Base-by-base conservation (phyloP, 2,888 invertebrate species). In the Aspidiotus rigidus region DNA sequence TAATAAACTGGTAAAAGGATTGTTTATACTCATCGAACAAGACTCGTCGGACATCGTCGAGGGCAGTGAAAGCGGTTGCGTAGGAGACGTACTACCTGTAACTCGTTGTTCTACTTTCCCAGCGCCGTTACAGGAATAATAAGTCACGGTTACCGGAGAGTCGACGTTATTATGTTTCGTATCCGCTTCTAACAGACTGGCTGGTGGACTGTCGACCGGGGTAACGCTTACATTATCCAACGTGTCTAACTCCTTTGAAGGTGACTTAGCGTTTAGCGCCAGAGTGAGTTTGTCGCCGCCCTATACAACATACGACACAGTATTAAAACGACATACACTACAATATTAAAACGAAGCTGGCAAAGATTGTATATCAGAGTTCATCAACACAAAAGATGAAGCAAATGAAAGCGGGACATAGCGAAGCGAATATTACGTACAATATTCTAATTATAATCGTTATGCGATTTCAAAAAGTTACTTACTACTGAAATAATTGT, bases 401-500 rank as follows among this genome's bases (percentile, higher is more conserved):
- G n/a, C 49, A 49, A 49, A 11, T 11, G 8, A 11, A 56, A 60
- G 59, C 17, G 49, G 62, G 17, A 49, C 41, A 71, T 62, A 42
- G 71, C 62, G 60, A 63, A 54, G 17, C 16, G 62, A 70, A 71
- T 41, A 72, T 71, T 71, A 71, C 63, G 71, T 70, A 62, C 60
- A 16, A 64, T 10, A 57, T 67, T 62, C 49, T 28, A 28, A 28
- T 28, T 28, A 28, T 5, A 28, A 28, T 28, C 28, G 28, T 28
- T 28, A 28, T 28, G 5, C 28, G 28, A 28, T 28, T 28, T 28
- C 2, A 28, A 28, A 28, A 49, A n/a, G 49, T 49, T 64, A 82
- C 86, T 84, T 80, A 88, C 88, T 82, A 88, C 88, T 73, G 88
- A 86, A 72, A 88, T 85, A 75, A 88, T 88, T 67, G 88, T 88